A percentile compares a stretch with the other conserved stretches of the same genome.
phyloP scores from a whole-genome alignment of 2,888 invertebrate species.

The Rhingia rostrata region DNA sequence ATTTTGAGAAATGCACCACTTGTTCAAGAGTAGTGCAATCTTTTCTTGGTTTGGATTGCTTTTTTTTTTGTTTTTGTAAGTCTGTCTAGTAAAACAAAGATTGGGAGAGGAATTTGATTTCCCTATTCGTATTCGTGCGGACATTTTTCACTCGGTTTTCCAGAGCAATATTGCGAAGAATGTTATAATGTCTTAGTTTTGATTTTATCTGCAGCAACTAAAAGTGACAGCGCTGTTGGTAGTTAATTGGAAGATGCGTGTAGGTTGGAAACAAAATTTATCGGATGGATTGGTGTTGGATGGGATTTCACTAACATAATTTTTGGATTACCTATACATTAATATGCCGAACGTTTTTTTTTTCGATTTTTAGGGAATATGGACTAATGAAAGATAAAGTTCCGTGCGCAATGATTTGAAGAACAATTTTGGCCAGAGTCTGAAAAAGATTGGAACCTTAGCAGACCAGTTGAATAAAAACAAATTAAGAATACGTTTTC shows the following conservation, averaged over 20 bases:
- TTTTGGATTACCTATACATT: too few species aligned
- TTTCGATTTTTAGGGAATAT: too few species aligned
- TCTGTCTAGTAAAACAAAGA: conserved; percentile 21
- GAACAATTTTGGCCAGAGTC: too few species aligned
- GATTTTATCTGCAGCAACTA: conserved; percentile 22
- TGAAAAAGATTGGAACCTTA: too few species aligned
- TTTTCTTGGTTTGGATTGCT: conserved; percentile 19
- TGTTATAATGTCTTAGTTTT: conserved; percentile 42
- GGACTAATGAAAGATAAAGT: too few species aligned
- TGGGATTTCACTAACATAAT: too few species aligned
- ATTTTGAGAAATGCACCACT: conserved; percentile 74
- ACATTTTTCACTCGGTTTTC: conserved; percentile 31
- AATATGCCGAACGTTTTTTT: too few species aligned
- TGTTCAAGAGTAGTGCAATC: conserved; percentile 49
- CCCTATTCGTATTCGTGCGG: conserved; percentile 39
- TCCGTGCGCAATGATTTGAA: too few species aligned
- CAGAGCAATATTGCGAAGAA: conserved; percentile 24
- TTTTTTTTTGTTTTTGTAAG: not conserved
- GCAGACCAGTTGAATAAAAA: too few species aligned
- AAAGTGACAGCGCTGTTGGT: conserved; percentile 53
- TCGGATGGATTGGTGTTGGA: too few species aligned
- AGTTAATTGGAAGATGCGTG: not conserved
- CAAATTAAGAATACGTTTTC: too few species aligned
- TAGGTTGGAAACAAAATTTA: too few species aligned
- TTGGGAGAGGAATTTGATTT: conserved; percentile 59